Evolutionary conservation across 1,140 invertebrate genomes (phyloP).

Genomic region (Drosophila ficusphila): DNA sequence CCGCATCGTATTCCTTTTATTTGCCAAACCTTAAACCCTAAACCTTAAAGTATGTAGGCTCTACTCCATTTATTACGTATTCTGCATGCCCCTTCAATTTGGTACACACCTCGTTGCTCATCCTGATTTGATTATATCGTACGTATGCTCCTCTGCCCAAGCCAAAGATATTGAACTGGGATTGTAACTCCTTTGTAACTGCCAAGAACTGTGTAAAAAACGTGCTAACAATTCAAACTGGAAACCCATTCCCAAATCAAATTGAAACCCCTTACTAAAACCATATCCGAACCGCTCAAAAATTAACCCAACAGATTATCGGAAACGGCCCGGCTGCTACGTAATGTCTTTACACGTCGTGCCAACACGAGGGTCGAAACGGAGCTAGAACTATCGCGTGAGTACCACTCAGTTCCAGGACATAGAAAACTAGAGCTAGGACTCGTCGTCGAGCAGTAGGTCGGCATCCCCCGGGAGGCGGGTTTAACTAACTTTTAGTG

Average conservation of each 20-base stretch:
- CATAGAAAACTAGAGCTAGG: slow-evolving; percentile 27
- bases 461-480: slow-evolving; percentile 2
- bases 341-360: slow-evolving; percentile 94
- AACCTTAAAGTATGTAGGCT: slow-evolving; percentile 39
- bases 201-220: slow-evolving; percentile 37
- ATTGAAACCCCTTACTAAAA: slow-evolving; percentile 54
- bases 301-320: slow-evolving; percentile 91
- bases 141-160: slow-evolving; percentile 13
- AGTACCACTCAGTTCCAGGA: slow-evolving; percentile 86
- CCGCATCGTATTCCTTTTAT: slow-evolving; percentile 49
- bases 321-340: slow-evolving; percentile 96
- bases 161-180: slow-evolving; percentile 9
- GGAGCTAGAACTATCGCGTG: slow-evolving; percentile 96
- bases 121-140: slow-evolving; percentile 26
- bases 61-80: slow-evolving; percentile 34
- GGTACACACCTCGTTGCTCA: slow-evolving; percentile 40
- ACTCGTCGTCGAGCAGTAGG: slow-evolving; percentile 20
- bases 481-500: background rate
- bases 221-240: slow-evolving; percentile 81
- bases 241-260: slow-evolving; percentile 31
- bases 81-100: slow-evolving; percentile 59
- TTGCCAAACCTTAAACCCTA: no score
- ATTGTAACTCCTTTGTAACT: slow-evolving; percentile 7
- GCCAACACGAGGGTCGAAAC: slow-evolving; percentile 91
- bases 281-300: slow-evolving; percentile 43